Base-by-base conservation (phyloP, 1,140 invertebrate species). In the Apis laboriosa region DNA sequence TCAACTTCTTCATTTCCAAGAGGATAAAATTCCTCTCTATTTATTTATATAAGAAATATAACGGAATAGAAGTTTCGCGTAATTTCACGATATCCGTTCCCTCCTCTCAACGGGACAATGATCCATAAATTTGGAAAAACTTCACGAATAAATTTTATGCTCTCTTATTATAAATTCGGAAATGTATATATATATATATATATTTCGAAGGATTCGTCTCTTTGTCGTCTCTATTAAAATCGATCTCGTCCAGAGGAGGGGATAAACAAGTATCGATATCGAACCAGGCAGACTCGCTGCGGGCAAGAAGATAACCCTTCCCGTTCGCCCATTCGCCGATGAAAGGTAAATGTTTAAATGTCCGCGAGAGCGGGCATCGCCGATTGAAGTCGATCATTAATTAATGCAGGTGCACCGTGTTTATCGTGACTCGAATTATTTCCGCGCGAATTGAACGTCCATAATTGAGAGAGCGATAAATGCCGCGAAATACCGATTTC, bases 321-420 rank as follows among this genome's bases (percentile, higher is more conserved):
- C 34, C 28, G n/a, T 7, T 63, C 21, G 28, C 43, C 17, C 2
- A n/a, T 43, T 7, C 51, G 11, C 21, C 51, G 17, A 28, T 53
- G 28, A 8, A 60, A 34, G 15, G 58, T 63, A 75, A 75, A 75
- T 63, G 58, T 63, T 75, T 63, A 75, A 75, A 75, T 53, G 60
- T 75, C n/a, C 58, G 58, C 58, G 21, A 43, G 71, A 58, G 56
- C 55, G 55, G 28, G 12, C 71, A 58, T 17, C 55, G 34, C 24
- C 58, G 75, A 64, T 53, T 64, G 74, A 67, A 77, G 66, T 77
- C 75, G 75, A 43, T 64, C 75, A 63, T 66, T 77, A 77, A 77
- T 66, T 77, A 53, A 66, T 43, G 51, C 24, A 55, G 49, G 11
- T 17, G 51, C 61, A 34, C 61, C 15, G n/a, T 66, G 75, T 66